A percentile compares a stretch with the other conserved stretches of the same genome.
phyloP scores from a whole-genome alignment of 2,113 vertebrate genomes.

The Arizona elegans region DNA sequence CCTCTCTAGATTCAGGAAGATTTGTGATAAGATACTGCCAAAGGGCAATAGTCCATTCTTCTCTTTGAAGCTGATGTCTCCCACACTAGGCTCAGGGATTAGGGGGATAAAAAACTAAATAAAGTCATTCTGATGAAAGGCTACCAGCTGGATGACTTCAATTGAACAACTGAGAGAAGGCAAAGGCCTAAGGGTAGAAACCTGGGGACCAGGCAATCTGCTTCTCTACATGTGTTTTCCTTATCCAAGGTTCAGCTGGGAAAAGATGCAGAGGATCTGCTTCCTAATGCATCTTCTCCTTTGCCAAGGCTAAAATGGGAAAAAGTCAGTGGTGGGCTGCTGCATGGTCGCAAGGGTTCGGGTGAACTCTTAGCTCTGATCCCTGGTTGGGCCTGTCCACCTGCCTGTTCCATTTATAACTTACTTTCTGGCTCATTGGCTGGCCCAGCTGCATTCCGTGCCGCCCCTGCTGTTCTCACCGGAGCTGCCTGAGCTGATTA shows the following conservation, averaged over 20 bases:
- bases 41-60: not conserved
- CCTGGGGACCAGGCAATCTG: not conserved
- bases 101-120: not conserved
- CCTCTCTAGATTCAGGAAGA: not conserved
- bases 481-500: too few species aligned
- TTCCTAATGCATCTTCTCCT: not conserved
- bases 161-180: not conserved
- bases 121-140: not conserved
- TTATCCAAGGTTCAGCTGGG: not conserved
- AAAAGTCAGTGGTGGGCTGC: too few species aligned
- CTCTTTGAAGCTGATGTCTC: not conserved
- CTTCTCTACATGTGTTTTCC: not conserved
- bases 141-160: not conserved
- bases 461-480: too few species aligned
- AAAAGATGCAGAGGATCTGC: not conserved
- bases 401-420: too few species aligned
- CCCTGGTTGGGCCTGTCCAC: too few species aligned
- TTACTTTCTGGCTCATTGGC: too few species aligned
- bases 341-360: too few species aligned
- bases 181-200: not conserved
- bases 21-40: not conserved
- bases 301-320: not conserved
- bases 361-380: too few species aligned
- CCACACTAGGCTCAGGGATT: not conserved
- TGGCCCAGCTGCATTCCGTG: too few species aligned